These are phyloP conservation scores for Alentia gelatinosa DNA, from an alignment of 2,888 invertebrate species.

Conservation along the genomic window DNA sequence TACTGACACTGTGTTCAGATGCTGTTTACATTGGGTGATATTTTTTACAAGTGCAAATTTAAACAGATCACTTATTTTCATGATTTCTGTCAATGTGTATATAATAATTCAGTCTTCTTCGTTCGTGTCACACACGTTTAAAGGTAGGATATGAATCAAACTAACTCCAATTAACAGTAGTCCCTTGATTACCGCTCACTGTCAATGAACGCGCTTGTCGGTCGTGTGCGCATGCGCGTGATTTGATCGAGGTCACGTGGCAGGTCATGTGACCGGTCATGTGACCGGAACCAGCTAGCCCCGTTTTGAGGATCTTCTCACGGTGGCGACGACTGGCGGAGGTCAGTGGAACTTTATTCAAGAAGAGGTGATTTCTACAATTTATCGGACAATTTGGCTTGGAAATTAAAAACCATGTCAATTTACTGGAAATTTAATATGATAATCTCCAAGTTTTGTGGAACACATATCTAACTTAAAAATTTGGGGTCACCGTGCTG, in stretches of 20 bases:
- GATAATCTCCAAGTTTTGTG: neutral
- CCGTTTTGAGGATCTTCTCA: neutral
- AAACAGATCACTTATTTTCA: no score
- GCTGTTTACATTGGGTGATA: no score
- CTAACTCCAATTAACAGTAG: no score
- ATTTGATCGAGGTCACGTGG: neutral
- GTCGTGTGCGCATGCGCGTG: neutral
- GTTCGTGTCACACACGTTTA: no score
- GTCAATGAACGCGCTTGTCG: no score
- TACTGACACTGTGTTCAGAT: no score
- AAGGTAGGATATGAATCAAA: no score
- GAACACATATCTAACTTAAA: neutral
- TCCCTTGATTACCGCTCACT: no score
- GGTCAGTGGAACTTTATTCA: neutral
- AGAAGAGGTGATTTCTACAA: neutral
- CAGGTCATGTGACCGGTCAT: neutral
- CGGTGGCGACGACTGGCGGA: neutral
- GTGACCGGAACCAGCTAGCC: neutral
- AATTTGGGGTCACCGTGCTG: no score
- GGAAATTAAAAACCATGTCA: neutral
- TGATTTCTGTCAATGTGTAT: no score
- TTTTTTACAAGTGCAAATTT: no score
- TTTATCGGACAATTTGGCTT: neutral
- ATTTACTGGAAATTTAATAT: neutral
- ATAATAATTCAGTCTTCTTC: no score